Evolutionary conservation across 2,888 invertebrate genomes (phyloP).

Genomic region (Chaetogeoica ovagalla): DNA sequence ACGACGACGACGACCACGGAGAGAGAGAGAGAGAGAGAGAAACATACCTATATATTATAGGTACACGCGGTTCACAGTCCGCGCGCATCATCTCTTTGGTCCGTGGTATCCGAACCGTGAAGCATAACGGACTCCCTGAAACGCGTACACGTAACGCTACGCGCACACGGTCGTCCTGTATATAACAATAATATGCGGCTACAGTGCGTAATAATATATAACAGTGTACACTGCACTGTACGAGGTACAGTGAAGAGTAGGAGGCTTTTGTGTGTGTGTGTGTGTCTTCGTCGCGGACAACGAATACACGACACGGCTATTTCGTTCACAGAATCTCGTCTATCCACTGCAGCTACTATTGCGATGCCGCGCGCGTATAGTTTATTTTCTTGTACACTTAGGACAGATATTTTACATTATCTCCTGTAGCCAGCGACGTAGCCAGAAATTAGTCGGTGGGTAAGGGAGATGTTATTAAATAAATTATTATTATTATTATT

Average conservation of each 20-base stretch:
- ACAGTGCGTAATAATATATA: background rate
- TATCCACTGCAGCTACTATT: too few species aligned
- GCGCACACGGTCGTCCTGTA: background rate
- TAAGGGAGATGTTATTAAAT: too few species aligned
- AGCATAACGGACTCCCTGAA: slow-evolving; percentile 49
- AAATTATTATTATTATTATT: too few species aligned
- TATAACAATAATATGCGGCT: background rate
- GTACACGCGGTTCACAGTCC: slow-evolving; percentile 49
- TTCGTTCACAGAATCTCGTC: slow-evolving; percentile 5
- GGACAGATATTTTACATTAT: too few species aligned
- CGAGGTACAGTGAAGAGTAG: too few species aligned
- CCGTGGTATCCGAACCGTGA: slow-evolving; percentile 50
- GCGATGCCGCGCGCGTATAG: background rate
- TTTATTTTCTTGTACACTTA: too few species aligned
- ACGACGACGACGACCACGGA: slow-evolving; percentile 13
- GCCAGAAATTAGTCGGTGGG: too few species aligned
- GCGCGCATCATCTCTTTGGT: slow-evolving; percentile 49
- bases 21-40: background rate
- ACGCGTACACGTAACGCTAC: slow-evolving; percentile 26
- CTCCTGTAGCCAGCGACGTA: too few species aligned
- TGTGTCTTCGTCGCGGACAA: too few species aligned
- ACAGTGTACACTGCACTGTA: too few species aligned
- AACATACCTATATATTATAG: background rate
- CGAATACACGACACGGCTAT: background rate
- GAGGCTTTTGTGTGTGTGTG: too few species aligned